Evolutionary conservation across 92 coral and sea anemone species (phyloP), one percentile per base, ranked within the genome.

Genomic region (Porites rus): DNA sequence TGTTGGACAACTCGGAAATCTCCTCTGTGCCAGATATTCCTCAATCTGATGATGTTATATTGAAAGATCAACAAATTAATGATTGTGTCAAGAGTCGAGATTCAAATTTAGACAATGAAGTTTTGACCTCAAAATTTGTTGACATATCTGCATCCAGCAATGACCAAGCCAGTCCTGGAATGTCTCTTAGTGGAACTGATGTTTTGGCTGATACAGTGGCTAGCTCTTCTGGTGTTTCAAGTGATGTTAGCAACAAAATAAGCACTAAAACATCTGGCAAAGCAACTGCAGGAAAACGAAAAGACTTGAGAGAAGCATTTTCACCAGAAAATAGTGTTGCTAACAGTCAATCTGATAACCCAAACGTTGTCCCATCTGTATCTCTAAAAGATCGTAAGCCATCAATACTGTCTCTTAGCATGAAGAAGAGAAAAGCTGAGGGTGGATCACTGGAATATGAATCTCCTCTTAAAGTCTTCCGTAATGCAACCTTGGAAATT

Each of bases 351-450:
- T 51, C 76, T 18, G 9, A 6, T n/a, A 72, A 46, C 0, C 68
- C 73, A 78, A 65, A 22, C 0, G 18, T 79, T 66, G 59, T 71
- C 63, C 28, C 14, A 7, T 28, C 54, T 14, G 38, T 54, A 8
- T 62, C 78, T 10, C 16, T 11, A 16, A 72, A 72, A 38, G 86
- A n/a, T 20, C 51, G 13, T 0, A 82, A 46, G 72, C 13, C 71
- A 5, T 13, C 66, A 56, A 11, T 69, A 51, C 60, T 63, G 18
- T 50, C 59, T 43, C 77, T 62, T 18, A 62, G 72, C 12, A 63
- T 64, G 53, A 62, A 51, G 82, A 84, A 84, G 60, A 84, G 88
- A 24, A 75, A 75, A 65, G 88, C 88, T 50, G 68, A 84, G 12
- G 54, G 52, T 66, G 76, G 75, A 52, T 9, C 28, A 12, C 31